Percentiles rank a stretch among this genome's conserved stretches.
phyloP scores from a whole-genome alignment of 2,113 vertebrate species.

The Mesembrinibis cayennensis region DNA sequence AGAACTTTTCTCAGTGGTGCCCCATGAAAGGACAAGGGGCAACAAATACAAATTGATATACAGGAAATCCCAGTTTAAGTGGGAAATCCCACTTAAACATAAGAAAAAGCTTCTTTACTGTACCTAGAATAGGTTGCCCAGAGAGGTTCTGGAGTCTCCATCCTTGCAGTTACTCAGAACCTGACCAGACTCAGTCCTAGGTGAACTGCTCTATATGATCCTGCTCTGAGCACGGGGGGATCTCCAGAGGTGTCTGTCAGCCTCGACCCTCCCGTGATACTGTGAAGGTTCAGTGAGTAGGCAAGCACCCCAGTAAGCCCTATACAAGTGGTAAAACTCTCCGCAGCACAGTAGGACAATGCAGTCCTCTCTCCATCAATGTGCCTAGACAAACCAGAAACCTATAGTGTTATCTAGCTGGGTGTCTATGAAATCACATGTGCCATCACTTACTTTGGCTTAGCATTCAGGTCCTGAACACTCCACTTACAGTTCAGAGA shows the following conservation, averaged over 20 bases:
- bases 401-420: neutral
- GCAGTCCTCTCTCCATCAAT: accelerated
- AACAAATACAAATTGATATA: neutral
- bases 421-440: neutral
- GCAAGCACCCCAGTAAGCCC: neutral
- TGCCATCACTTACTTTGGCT: neutral
- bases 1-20: neutral
- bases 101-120: neutral
- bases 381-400: neutral
- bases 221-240: neutral
- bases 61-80: neutral
- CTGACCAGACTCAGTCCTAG: too few species aligned
- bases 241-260: neutral
- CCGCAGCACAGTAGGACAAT: neutral
- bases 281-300: neutral
- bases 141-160: neutral
- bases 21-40: neutral
- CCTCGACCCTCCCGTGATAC: neutral
- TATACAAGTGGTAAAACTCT: neutral
- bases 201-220: neutral
- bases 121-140: neutral
- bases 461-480: neutral
- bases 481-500: neutral
- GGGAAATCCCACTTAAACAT: neutral
- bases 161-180: neutral